Percentiles rank a stretch among this genome's conserved stretches.
Conservation (phyloP, 2,797 vertebrate species). For the Tragelaphus eurycerus region DNA sequence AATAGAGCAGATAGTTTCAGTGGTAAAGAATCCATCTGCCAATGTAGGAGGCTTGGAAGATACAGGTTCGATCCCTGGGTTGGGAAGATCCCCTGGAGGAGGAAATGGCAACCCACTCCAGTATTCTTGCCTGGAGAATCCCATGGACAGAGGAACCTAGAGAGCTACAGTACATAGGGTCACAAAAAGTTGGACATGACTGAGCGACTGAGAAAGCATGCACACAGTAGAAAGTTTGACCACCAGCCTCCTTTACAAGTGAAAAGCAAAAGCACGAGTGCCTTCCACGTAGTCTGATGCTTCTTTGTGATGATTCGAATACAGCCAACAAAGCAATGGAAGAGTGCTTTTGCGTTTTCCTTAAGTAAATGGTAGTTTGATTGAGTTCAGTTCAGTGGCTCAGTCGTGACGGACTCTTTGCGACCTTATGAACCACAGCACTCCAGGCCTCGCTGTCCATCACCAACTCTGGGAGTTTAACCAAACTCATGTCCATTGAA, state of each 20-base stretch:
- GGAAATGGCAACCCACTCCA: neutral
- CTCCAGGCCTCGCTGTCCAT: fast-evolving
- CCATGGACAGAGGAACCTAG: neutral
- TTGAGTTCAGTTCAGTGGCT: neutral
- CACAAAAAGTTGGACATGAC: neutral
- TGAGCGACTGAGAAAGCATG: neutral
- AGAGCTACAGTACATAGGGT: neutral
- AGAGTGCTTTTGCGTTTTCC: neutral
- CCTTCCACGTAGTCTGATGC: neutral
- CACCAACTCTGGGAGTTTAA: fast-evolving
- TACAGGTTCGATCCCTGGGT: neutral
- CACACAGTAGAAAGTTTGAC: neutral
- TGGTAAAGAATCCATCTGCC: neutral
- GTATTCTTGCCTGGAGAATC: neutral
- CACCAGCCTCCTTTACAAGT: neutral
- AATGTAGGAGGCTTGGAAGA: neutral
- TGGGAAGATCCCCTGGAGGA: neutral
- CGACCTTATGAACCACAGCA: fast-evolving
- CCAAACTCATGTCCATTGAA: neutral
- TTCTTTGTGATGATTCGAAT: neutral
- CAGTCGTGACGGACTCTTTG: fast-evolving
- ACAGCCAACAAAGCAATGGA: neutral
- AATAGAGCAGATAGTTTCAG: no score
- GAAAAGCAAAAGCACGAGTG: neutral
- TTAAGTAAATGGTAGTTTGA: neutral